Evolutionary conservation across 2,113 vertebrate genomes (phyloP).

Genomic region (Tyto alba): DNA sequence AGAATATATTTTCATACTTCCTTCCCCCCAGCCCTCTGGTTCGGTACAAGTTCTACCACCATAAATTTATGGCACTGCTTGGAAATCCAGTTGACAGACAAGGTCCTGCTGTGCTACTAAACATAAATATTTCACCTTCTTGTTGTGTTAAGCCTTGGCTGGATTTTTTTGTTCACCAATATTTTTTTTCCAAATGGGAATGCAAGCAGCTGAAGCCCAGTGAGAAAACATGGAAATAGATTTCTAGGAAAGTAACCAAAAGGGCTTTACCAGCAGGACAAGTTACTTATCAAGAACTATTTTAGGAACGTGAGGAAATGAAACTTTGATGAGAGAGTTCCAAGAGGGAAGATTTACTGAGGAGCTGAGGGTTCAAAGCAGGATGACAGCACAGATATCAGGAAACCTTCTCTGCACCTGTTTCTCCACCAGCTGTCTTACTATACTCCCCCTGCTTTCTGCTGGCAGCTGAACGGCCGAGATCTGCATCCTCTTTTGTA

Average conservation of each 20-base stretch:
- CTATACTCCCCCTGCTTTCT: not conserved
- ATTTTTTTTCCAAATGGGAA: not conserved
- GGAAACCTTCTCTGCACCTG: constrained; percentile 55
- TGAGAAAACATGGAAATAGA: constrained; percentile 41
- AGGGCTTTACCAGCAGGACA: constrained; percentile 13
- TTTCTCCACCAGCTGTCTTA: constrained; percentile 47
- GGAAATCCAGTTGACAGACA: constrained; percentile 15
- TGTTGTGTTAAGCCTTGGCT: not conserved
- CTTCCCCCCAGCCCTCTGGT: not conserved
- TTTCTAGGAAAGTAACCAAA: constrained; percentile 51
- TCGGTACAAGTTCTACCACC: not conserved
- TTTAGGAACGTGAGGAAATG: constrained; percentile 45
- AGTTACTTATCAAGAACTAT: constrained; percentile 42
- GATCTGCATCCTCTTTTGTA: constrained; percentile 6
- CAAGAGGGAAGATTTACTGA: constrained; percentile 56
- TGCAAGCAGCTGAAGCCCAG: constrained; percentile 47
- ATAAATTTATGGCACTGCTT: not conserved
- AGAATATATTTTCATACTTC: not conserved
- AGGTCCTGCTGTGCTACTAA: constrained; percentile 11
- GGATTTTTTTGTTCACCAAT: not conserved
- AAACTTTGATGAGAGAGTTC: constrained; percentile 43
- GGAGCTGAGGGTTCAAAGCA: constrained; percentile 46
- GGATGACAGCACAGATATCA: constrained; percentile 8
- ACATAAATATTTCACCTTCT: not conserved
- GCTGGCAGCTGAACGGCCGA: not conserved